Conservation (phyloP, 2,797 vertebrate genomes). For the Enteromius afrohamiltoni region DNA sequence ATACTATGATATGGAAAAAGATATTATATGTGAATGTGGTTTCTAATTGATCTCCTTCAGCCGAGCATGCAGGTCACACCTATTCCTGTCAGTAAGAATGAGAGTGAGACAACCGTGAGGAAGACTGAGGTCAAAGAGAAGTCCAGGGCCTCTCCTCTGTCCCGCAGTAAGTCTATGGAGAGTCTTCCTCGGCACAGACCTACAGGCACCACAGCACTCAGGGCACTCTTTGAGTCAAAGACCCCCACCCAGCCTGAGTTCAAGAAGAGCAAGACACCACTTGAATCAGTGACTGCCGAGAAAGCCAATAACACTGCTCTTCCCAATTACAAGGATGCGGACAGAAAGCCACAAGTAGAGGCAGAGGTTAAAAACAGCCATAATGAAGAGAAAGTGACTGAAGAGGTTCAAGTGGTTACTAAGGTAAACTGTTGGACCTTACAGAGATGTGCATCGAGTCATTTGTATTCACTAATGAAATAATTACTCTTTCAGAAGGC, state of each 20-base stretch:
- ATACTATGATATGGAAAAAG: background rate
- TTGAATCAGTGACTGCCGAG: background rate
- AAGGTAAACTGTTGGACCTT: constrained; percentile 66
- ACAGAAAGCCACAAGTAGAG: constrained; percentile 37
- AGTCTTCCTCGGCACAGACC: constrained; percentile 62
- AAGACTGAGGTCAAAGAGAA: constrained; percentile 58
- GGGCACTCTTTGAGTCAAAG: constrained; percentile 74
- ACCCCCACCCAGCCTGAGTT: constrained; percentile 15
- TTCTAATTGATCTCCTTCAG: constrained; percentile 50
- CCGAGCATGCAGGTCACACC: constrained; percentile 32
- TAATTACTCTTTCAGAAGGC: constrained; percentile 43
- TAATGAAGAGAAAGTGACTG: background rate
- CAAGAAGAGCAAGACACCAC: constrained; percentile 36
- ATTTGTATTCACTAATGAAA: constrained; percentile 8
- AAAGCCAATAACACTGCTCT: constrained; percentile 21
- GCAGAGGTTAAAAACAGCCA: constrained; percentile 25
- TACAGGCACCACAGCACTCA: constrained; percentile 67
- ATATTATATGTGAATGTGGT: background rate
- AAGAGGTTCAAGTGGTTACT: constrained; percentile 49
- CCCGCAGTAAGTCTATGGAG: constrained; percentile 73
- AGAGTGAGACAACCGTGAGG: constrained; percentile 52
- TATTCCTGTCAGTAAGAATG: constrained; percentile 20
- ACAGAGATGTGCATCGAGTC: background rate
- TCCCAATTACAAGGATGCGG: constrained; percentile 44
- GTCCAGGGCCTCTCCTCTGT: constrained; percentile 54